Base-by-base conservation (phyloP, 2,113 vertebrate genomes). In the Zonotrichia leucophrys region DNA sequence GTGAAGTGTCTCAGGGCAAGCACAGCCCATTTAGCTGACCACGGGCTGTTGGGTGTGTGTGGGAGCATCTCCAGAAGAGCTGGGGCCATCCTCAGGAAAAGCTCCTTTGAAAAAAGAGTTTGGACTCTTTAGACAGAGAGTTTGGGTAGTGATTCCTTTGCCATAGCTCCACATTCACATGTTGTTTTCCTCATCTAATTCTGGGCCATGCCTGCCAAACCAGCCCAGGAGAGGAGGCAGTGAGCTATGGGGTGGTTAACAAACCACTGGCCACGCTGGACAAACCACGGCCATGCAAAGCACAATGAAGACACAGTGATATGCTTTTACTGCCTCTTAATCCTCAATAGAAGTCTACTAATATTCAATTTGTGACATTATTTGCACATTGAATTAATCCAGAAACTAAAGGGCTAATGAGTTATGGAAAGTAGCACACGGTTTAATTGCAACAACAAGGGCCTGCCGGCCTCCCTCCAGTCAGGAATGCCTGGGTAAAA, bases 341-440 rank as follows among this genome's bases (percentile, higher is more conserved):
- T 90, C 90, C 94, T 95, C 93, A 77, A 37, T 86, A 90, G 72
- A 94, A 96, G 92, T n/a, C 94, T 63, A 83, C 72, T 96, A 92
- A 96, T 96, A 96, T 95, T 96, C 95, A 94, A 94, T 96, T 96
- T 97, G 90, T 90, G 85, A 95, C 84, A 35, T 96, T 97, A 95
- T 97, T 96, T 96, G 95, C 94, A 92, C 94, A 93, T 81, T 75
- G 94, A 93, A 89, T 92, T 94, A 95, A 95, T 90, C 85, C 93
- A 94, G 90, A 96, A 95, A 94, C 82, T 93, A 90, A 93, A 72
- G 64, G 79, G 79, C 92, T 96, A 96, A 94, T 92, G 95, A 88
- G 88, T 95, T 95, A 96, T 46, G 79, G 94, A 85, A 95, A 95
- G 95, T 67, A 96, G 92, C 85, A 39, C 83, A 33, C 5, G n/a